These are phyloP conservation scores for Eurypyga helias DNA, from an alignment of 2,113 vertebrate genomes.

Conservation along the genomic window DNA sequence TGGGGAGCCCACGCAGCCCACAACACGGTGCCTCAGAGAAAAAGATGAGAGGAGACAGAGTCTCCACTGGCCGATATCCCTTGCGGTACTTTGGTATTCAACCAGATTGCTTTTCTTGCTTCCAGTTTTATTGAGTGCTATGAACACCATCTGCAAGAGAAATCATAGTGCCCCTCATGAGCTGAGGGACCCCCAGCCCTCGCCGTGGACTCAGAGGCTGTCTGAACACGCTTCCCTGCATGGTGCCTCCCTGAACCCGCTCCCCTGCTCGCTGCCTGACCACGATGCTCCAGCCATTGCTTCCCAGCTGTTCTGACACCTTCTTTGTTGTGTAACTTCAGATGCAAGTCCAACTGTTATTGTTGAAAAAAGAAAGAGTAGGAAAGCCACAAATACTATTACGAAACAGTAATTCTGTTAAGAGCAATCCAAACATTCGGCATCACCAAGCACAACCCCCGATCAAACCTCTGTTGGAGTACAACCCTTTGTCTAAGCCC, in stretches of 20 bases:
- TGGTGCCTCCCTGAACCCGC: not conserved
- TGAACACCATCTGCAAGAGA: not conserved
- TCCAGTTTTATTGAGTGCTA: not conserved
- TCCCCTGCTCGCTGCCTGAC: not conserved
- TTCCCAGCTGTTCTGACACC: not conserved
- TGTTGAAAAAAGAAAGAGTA: not conserved
- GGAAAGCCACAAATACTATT: not conserved
- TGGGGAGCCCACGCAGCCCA: not conserved
- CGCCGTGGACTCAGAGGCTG: fast-evolving
- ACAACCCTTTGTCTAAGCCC: not conserved
- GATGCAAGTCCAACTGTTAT: not conserved
- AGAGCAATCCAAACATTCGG: not conserved
- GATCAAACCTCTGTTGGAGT: not conserved
- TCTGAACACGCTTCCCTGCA: not conserved
- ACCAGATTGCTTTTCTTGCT: not conserved
- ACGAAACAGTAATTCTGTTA: not conserved
- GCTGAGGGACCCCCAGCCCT: not conserved
- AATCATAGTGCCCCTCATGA: not conserved
- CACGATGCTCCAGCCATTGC: not conserved
- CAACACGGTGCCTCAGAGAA: not conserved
- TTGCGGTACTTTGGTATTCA: not conserved
- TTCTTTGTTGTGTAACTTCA: not conserved
- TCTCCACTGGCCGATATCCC: not conserved
- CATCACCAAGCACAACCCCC: not conserved
- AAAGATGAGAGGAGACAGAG: not conserved